phyloP scores from a whole-genome alignment of 1,140 invertebrate species.

The Drosophila cardini region DNA sequence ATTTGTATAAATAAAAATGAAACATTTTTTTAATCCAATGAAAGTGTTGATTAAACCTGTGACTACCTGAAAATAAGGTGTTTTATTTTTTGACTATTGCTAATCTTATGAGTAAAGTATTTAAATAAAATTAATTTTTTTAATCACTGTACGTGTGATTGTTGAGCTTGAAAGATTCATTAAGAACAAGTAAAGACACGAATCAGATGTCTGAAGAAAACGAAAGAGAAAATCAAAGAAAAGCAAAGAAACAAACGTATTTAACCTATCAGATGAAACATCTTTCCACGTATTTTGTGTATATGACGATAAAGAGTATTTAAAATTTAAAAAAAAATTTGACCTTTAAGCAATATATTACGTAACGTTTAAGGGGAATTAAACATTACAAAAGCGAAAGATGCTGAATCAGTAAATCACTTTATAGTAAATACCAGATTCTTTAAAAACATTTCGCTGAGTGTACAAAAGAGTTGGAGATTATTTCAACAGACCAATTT shows the following conservation, averaged over 20 bases:
- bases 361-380: neutral
- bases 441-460: neutral
- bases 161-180: conserved; percentile 5
- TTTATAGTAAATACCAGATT: neutral
- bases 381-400: neutral
- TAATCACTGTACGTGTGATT: conserved; percentile 12
- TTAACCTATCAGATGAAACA: conserved; percentile 22
- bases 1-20: no score
- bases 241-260: neutral
- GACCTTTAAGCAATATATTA: conserved; percentile 28
- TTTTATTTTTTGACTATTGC: no score
- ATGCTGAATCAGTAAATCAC: conserved; percentile 7
- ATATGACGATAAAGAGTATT: conserved; percentile 17
- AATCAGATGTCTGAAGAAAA: conserved; percentile 1
- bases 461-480: conserved; percentile 25
- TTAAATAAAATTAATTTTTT: neutral
- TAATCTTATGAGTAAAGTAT: neutral
- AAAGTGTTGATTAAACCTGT: neutral
- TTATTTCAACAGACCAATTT: conserved; percentile 5
- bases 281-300: conserved; percentile 39
- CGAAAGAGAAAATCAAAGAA: neutral
- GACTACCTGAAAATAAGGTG: neutral
- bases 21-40: no score
- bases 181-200: conserved; percentile 26
- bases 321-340: conserved; percentile 25